These are phyloP conservation scores for Mastomys coucha DNA, from an alignment of 2,113 vertebrate species.

Conservation along the genomic window DNA sequence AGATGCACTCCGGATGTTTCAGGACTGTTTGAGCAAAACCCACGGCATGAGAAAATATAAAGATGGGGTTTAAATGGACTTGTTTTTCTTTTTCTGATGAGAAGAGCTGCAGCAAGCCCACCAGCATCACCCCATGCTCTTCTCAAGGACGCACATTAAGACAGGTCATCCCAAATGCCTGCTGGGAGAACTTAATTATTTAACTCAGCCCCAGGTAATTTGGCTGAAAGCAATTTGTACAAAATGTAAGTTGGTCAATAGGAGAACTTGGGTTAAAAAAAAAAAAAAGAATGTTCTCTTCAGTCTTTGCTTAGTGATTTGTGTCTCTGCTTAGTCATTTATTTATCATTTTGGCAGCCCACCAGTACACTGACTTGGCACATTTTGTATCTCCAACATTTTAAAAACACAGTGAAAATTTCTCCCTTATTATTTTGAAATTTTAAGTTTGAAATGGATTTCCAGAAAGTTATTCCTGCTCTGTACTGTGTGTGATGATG, in stretches of 20 bases:
- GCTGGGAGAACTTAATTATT: conserved; percentile 34
- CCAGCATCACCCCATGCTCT: not conserved
- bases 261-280: conserved; percentile 35
- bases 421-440: conserved; percentile 12
- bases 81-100: not conserved
- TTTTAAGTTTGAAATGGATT: conserved; percentile 52
- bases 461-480: conserved; percentile 5
- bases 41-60: not conserved
- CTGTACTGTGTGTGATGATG: not conserved
- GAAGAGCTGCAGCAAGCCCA: not conserved
- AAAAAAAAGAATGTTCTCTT: conserved; percentile 46
- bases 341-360: conserved; percentile 39
- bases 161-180: not conserved
- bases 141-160: not conserved
- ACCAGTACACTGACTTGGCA: not conserved
- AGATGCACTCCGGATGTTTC: not conserved
- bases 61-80: not conserved
- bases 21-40: conserved; percentile 1
- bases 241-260: conserved; percentile 22
- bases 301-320: conserved; percentile 43
- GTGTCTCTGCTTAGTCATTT: conserved; percentile 54
- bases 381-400: not conserved
- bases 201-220: conserved; percentile 40
- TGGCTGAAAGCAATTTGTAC: conserved; percentile 30
- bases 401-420: not conserved